phyloP scores from a whole-genome alignment of 1,140 invertebrate species.

The Chionoecetes opilio region DNA sequence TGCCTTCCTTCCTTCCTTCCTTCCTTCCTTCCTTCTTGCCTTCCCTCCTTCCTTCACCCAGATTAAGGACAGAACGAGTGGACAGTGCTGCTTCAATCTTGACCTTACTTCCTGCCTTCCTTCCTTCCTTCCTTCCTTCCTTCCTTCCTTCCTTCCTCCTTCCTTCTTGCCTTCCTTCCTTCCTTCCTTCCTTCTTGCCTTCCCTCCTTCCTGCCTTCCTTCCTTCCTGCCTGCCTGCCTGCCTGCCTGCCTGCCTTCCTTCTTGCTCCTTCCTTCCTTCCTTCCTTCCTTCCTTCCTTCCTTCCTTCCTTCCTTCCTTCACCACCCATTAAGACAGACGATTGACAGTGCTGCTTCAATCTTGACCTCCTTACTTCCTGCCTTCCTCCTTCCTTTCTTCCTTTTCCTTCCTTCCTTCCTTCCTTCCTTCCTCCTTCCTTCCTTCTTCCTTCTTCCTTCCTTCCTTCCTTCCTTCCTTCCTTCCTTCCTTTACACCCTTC shows the following conservation, averaged over 20 bases:
- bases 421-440: neutral
- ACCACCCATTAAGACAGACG: too few species aligned
- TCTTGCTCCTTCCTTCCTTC: neutral
- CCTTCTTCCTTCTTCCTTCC: neutral
- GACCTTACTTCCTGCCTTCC: neutral
- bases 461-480: neutral
- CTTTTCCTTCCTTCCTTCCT: neutral
- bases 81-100: neutral
- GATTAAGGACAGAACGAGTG: too few species aligned
- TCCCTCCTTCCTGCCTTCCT: neutral
- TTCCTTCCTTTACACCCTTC: neutral
- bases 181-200: neutral
- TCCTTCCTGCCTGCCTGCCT: neutral
- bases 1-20: neutral
- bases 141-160: neutral
- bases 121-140: neutral
- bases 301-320: constrained; percentile 40
- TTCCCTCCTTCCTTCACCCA: neutral
- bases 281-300: constrained; percentile 21
- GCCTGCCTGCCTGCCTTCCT: neutral
- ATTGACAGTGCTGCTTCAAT: neutral
- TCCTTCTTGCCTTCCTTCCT: neutral
- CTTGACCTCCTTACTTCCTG: neutral
- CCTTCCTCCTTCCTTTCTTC: neutral
- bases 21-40: neutral